Percentiles rank a stretch among this genome's conserved stretches.
Conservation (phyloP, 2,888 invertebrate species). For the Sarcophaga caerulescens region DNA sequence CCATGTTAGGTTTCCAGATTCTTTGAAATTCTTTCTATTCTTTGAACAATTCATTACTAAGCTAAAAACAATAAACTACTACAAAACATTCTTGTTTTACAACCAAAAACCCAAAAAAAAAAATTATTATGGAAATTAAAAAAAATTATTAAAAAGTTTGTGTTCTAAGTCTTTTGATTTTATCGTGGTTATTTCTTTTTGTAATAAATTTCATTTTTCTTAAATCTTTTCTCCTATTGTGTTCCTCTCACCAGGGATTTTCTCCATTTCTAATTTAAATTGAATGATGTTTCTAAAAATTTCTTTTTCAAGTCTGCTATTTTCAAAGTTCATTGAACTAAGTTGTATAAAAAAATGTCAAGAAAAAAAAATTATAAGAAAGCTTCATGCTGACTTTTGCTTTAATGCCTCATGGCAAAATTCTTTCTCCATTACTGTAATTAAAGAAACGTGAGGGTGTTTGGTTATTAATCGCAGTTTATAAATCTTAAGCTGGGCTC, state of each 20-base stretch:
- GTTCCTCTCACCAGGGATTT: neutral
- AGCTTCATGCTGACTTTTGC: neutral
- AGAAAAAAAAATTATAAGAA: neutral
- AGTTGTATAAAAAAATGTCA: neutral
- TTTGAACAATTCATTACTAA: too few relatives aligned
- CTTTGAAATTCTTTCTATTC: too few relatives aligned
- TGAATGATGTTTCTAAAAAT: neutral
- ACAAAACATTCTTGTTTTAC: too few relatives aligned
- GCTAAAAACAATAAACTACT: too few relatives aligned
- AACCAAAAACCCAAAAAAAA: too few relatives aligned
- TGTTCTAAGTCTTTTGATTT: constrained; percentile 12
- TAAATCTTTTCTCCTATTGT: neutral
- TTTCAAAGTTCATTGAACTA: constrained; percentile 39
- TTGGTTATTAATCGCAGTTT: constrained; percentile 3
- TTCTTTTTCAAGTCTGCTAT: neutral
- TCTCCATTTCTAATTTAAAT: neutral
- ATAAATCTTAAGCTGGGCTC: constrained; percentile 3
- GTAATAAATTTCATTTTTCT: too few relatives aligned
- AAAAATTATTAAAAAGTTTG: neutral
- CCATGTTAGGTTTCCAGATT: too few relatives aligned
- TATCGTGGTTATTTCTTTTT: too few relatives aligned
- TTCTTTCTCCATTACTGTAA: constrained; percentile 3
- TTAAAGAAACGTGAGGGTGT: constrained; percentile 41
- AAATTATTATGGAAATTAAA: neutral
- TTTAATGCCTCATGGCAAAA: constrained; percentile 1